Base-by-base conservation (phyloP, 1,140 invertebrate species). In the Leptopilina boulardi region DNA sequence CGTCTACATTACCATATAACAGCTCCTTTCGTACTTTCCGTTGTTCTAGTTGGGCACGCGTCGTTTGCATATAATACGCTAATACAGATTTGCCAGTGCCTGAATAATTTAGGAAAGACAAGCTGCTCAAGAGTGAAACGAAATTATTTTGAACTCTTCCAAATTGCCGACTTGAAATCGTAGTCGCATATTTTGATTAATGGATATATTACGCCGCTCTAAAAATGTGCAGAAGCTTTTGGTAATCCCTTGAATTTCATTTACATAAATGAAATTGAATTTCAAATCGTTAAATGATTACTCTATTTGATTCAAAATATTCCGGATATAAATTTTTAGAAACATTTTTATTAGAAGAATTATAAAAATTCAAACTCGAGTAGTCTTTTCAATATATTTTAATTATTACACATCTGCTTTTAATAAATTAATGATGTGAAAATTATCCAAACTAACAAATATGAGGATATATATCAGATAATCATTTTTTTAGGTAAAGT, bases 1-100 rank as follows among this genome's bases (percentile, higher is more conserved):
- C 75, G 75, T 71, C 71, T 75, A 77, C 34, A 71, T 76, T 81
- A 79, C 73, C 77, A 71, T 77, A 79, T 75, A 51, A 51, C 41
- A 30, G 41, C 18, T 75, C 56, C n/a, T 34, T 59, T 47, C 73
- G 54, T 51, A 70, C 76, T 79, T 79, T 80, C 71, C 73, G 10
- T 44, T 73, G 70, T 71, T 81, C 77, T 75, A 59, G 42, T 79
- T 73, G 75, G 54, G 70, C 54, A 34, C 11, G 30, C 72, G 54
- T 77, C 56, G 19, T 59, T 59, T 59, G 56, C 56, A 59, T 59
- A 30, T 59, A 59, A 59, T 59, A 26, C 56, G 56, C 56, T 59
- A 59, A 59, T 59, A 59, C 56, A 59, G 56, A 59, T 59, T 59
- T 59, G 56, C 56, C 56, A 19, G 54, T 56, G 54, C 11, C 19